A percentile compares a stretch with the other conserved stretches of the same genome.
phyloP scores from a whole-genome alignment of 2,113 vertebrate species.

The Spizaetus ornatus region DNA sequence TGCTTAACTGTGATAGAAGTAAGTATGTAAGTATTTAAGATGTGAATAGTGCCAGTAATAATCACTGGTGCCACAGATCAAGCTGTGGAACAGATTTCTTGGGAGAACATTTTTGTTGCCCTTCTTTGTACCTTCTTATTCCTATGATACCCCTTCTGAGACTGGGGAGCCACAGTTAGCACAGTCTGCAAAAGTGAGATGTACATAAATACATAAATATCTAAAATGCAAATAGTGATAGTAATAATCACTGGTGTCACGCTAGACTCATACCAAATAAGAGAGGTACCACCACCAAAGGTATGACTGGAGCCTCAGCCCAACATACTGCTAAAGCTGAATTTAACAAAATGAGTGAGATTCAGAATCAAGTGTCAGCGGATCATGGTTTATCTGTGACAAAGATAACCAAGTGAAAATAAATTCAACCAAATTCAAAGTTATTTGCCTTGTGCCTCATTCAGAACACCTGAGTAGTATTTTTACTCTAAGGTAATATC shows the following conservation, averaged over 20 bases:
- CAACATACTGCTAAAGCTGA: neutral
- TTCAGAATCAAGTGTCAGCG: neutral
- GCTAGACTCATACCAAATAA: neutral
- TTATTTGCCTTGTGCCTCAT: neutral
- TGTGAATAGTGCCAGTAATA: neutral
- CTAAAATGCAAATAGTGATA: neutral
- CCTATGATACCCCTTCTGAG: neutral
- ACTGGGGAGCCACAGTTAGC: neutral
- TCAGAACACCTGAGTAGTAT: neutral
- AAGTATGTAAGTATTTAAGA: neutral
- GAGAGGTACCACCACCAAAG: neutral
- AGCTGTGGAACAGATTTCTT: neutral
- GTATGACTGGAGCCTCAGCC: neutral
- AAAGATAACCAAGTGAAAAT: neutral
- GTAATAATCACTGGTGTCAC: neutral
- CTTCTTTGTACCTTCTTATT: neutral
- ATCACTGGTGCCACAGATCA: neutral
- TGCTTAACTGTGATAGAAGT: neutral
- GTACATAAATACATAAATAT: neutral
- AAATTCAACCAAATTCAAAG: neutral
- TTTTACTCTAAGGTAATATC: neutral
- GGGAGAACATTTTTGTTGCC: neutral
- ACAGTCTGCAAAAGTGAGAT: neutral
- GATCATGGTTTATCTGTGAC: neutral
- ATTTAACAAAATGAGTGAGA: neutral